Evolutionary conservation across 2,113 vertebrate species (phyloP), one percentile per base, ranked within the genome.

Genomic region (Vicugna pacos): DNA sequence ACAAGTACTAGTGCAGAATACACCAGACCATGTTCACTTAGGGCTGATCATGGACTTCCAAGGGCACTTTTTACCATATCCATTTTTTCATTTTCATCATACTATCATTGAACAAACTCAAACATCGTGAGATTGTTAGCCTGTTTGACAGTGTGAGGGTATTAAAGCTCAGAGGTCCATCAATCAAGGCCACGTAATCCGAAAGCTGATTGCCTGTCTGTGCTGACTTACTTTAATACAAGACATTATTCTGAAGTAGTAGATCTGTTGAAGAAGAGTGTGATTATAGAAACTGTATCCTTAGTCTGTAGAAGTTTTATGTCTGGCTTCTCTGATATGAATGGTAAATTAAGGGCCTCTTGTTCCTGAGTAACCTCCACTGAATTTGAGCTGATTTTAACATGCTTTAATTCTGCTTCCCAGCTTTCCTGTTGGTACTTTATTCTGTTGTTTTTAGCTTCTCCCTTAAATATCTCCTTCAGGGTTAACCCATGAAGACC

Each of bases 201-300:
- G 75, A 48, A 94, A 88, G 69, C 69, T 35, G 15, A 88, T 79
- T 35, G 1, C 16, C 1, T 87, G 15, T 82, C 70, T 77, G 5
- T 94, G n/a, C 56, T 81, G 67, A 86, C 69, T 91, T 89, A 97
- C 20, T 80, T 75, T 93, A 5, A 58, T 50, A 48, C 1, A 76
- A 91, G 52, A 88, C 94, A 35, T 46, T 86, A 11, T 65, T 96
- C 48, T 89, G 35, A 95, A 91, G 42, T 69, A 81, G 76, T 76
- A 42, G 20, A 73, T 91, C 64, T 42, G 4, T 85, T 72, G n/a
- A 77, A 77, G 54, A 88, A 6, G 35, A 85, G 77, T 82, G 24
- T 89, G n/a, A 84, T 76, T 85, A 77, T 70, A 93, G 60, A 93
- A 84, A 35, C 48, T 91, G 11, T 1, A 95, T 75, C 15, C 15